A percentile compares a stretch with the other conserved stretches of the same genome.
These are phyloP conservation scores for Ametastegia equiseti DNA, from an alignment of 2,888 invertebrate species.

Conservation along the genomic window DNA sequence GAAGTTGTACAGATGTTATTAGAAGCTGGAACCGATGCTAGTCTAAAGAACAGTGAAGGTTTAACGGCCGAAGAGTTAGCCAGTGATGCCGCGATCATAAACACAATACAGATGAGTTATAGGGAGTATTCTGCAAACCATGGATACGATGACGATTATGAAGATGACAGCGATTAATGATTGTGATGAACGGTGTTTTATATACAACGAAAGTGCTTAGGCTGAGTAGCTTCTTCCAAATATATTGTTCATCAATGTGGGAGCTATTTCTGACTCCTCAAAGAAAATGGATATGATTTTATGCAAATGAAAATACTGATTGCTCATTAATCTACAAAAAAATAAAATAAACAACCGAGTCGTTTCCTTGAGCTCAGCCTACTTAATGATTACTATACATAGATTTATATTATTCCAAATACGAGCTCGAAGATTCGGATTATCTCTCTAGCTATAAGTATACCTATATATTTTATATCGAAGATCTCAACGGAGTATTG, in stretches of 20 bases:
- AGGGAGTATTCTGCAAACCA: conserved; percentile 58
- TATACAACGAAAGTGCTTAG: conserved; percentile 16
- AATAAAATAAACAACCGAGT: background rate
- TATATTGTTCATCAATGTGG: conserved; percentile 19
- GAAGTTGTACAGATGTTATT: conserved; percentile 78
- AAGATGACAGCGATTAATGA: conserved; percentile 74
- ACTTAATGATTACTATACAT: conserved; percentile 31
- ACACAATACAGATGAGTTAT: conserved; percentile 69
- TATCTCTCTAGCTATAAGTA: conserved; percentile 19
- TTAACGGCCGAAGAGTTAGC: conserved; percentile 78
- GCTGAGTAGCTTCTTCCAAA: conserved; percentile 26
- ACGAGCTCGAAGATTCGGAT: conserved; percentile 6
- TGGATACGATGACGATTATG: conserved; percentile 72
- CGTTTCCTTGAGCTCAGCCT: background rate
- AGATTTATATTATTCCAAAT: background rate
- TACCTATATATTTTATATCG: conserved; percentile 44
- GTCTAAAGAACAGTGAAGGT: conserved; percentile 77
- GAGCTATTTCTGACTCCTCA: background rate
- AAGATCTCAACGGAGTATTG: conserved; percentile 49
- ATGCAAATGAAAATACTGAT: background rate
- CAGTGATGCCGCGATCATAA: conserved; percentile 74
- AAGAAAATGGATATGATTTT: background rate
- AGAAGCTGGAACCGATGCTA: conserved; percentile 77
- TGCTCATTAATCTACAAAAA: conserved; percentile 28
- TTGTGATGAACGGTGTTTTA: background rate